phyloP scores from a whole-genome alignment of 2,888 invertebrate genomes.

The Fissipunctia ypsillon region DNA sequence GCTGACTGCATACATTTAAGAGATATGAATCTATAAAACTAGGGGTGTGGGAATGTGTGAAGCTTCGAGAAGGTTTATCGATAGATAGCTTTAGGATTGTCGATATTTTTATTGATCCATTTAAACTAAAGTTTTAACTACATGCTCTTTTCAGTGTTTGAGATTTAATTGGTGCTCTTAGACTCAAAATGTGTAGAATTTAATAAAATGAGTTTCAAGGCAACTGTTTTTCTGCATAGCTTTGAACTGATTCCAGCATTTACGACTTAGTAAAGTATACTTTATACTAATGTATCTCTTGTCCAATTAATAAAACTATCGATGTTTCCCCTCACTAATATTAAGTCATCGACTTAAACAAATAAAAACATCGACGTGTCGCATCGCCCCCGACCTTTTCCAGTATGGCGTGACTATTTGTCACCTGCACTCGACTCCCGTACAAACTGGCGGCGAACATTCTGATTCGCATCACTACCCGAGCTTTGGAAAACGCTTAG shows the following conservation, averaged over 20 bases:
- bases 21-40: slow-evolving; percentile 88
- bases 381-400: slow-evolving; percentile 84
- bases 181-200: background rate
- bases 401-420: slow-evolving; percentile 89
- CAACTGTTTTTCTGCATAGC: background rate
- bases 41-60: slow-evolving; percentile 78
- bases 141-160: background rate
- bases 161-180: background rate
- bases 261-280: too few species aligned
- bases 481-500: slow-evolving; percentile 68
- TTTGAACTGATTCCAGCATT: background rate
- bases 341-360: slow-evolving; percentile 86
- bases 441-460: slow-evolving; percentile 86
- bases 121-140: background rate
- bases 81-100: slow-evolving; percentile 11
- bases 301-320: slow-evolving; percentile 63
- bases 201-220: background rate
- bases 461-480: slow-evolving; percentile 86
- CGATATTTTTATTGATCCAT: background rate
- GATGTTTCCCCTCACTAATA: slow-evolving; percentile 82
- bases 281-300: background rate
- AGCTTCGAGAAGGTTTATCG: slow-evolving; percentile 33
- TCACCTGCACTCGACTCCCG: slow-evolving; percentile 89
- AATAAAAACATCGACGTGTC: slow-evolving; percentile 88
- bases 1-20: slow-evolving; percentile 90